phyloP scores from a whole-genome alignment of 1,140 invertebrate species.

The Eriosoma lanigerum region DNA sequence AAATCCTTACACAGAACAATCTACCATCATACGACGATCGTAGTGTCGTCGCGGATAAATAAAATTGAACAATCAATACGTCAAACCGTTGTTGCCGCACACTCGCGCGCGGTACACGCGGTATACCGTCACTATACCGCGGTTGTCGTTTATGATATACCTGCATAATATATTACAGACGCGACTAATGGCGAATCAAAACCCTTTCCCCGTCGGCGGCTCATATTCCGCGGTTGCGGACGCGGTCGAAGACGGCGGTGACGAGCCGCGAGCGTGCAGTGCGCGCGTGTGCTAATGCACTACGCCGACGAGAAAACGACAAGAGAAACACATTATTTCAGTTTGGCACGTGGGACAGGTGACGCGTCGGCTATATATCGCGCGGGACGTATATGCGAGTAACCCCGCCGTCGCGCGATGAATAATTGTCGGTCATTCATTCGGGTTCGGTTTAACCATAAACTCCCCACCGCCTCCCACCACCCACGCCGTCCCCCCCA shows the following conservation, averaged over 20 bases:
- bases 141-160: too few species aligned
- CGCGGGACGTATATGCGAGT: background rate
- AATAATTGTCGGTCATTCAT: constrained; percentile 43
- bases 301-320: constrained; percentile 26
- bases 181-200: background rate
- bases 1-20: too few species aligned
- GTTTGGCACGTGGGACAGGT: constrained; percentile 26
- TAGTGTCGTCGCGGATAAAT: too few species aligned
- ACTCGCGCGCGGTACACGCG: background rate
- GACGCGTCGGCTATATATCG: background rate
- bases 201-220: background rate
- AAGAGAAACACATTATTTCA: constrained; percentile 33
- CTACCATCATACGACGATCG: too few species aligned
- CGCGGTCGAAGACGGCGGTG: background rate
- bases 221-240: background rate
- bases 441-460: background rate
- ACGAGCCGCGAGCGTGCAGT: background rate
- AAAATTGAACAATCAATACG: constrained; percentile 39
- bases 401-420: background rate
- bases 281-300: constrained; percentile 38
- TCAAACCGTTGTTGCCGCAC: background rate
- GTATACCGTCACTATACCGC: too few species aligned
- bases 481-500: background rate
- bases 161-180: background rate
- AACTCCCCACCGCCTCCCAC: background rate